A percentile compares a stretch with the other conserved stretches of the same genome.
Evolutionary conservation across 2,888 invertebrate species (phyloP).

Genomic region (Tanytarsus gracilentus): DNA sequence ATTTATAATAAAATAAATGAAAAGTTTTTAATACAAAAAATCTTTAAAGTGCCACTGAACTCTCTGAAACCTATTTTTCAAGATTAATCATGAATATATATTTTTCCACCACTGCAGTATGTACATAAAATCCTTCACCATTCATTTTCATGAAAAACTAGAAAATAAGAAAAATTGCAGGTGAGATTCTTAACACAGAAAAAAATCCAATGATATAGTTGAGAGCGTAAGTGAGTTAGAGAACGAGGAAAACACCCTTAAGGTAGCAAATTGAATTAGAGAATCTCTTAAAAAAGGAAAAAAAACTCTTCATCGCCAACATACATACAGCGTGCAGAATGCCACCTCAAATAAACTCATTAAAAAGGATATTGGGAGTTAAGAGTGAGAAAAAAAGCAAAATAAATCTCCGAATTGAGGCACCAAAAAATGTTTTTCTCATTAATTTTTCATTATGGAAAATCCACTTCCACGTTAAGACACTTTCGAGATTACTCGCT

Average conservation of each 20-base stretch:
- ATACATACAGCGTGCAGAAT: neutral
- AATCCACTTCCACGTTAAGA: conserved; percentile 15
- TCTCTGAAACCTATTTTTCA: too few relatives aligned
- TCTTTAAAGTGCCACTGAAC: too few relatives aligned
- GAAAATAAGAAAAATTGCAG: too few relatives aligned
- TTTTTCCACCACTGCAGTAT: too few relatives aligned
- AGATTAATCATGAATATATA: too few relatives aligned
- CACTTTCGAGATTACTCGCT: conserved; percentile 5
- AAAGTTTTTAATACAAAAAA: too few relatives aligned
- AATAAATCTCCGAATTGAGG: conserved; percentile 23
- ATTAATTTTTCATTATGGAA: conserved; percentile 27
- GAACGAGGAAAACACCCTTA: neutral
- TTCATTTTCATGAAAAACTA: too few relatives aligned
- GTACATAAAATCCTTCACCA: too few relatives aligned
- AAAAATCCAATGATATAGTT: neutral
- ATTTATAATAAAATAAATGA: too few relatives aligned
- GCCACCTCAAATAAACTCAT: conserved; percentile 25
- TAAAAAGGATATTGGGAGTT: conserved; percentile 11
- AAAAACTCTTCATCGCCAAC: neutral
- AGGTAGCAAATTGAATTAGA: conserved; percentile 12
- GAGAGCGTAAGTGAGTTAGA: neutral
- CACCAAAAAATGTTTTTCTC: conserved; percentile 22
- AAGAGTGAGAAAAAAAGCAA: neutral
- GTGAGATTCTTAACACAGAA: neutral
- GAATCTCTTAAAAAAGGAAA: neutral